Conservation (phyloP, 2,888 invertebrate genomes). For the Nomada fabriciana region DNA sequence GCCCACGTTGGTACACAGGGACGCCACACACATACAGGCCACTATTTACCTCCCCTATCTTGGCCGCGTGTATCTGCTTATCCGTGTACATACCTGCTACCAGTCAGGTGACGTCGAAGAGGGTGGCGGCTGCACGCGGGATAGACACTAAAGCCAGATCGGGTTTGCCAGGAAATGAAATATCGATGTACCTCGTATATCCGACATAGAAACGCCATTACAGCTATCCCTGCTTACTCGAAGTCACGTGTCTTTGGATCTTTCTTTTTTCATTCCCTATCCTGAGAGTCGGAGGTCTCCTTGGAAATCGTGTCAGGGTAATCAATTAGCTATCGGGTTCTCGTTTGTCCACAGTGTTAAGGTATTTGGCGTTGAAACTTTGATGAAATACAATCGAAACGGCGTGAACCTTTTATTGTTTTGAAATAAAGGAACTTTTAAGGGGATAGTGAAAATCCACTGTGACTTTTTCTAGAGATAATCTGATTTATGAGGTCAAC, state of each 20-base stretch:
- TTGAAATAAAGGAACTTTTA: too few species aligned
- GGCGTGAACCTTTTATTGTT: too few species aligned
- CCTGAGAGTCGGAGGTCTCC: background rate
- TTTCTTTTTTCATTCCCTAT: background rate
- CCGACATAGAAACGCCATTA: slow-evolving; percentile 75
- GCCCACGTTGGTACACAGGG: slow-evolving; percentile 33
- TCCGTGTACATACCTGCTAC: slow-evolving; percentile 47
- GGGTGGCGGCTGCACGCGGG: slow-evolving; percentile 32
- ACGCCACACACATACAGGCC: background rate
- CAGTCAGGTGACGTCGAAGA: slow-evolving; percentile 45
- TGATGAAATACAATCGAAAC: too few species aligned
- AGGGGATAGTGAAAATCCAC: too few species aligned
- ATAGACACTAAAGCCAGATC: slow-evolving; percentile 47
- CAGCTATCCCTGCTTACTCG: slow-evolving; percentile 45
- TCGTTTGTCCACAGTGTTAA: background rate
- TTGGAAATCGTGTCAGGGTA: background rate
- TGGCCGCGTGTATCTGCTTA: slow-evolving; percentile 21
- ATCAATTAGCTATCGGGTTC: background rate
- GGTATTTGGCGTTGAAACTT: background rate
- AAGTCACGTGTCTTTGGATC: slow-evolving; percentile 22
- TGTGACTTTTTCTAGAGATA: too few species aligned
- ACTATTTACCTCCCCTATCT: slow-evolving; percentile 15
- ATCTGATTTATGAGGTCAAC: too few species aligned
- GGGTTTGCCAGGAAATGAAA: slow-evolving; percentile 68
- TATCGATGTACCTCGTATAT: slow-evolving; percentile 72